These are phyloP conservation scores for Galeopsomyia nigrocyanea DNA, from an alignment of 2,888 invertebrate genomes.

Conservation along the genomic window DNA sequence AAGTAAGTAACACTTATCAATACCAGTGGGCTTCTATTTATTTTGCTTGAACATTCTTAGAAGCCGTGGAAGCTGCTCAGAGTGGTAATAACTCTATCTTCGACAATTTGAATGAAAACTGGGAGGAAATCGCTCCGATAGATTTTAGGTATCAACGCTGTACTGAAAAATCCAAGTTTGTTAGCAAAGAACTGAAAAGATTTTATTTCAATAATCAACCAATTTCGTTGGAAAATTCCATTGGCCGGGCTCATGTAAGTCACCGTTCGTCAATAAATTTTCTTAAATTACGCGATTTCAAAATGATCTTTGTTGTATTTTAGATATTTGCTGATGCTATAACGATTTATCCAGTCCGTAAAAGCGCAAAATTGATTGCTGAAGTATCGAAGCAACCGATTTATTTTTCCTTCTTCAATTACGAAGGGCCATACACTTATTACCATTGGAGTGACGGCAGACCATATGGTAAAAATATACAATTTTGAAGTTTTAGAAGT, in stretches of 20 bases:
- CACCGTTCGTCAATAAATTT: neutral
- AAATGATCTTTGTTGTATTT: neutral
- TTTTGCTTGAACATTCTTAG: constrained; percentile 28
- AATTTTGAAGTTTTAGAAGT: no score
- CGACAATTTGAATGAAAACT: constrained; percentile 72
- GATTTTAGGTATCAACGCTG: constrained; percentile 74
- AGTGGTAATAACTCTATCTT: constrained; percentile 63
- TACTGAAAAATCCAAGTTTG: constrained; percentile 69
- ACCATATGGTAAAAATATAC: constrained; percentile 66
- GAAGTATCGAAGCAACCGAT: constrained; percentile 71
- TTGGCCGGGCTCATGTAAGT: constrained; percentile 66
- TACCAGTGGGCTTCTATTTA: constrained; percentile 8
- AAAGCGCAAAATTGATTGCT: constrained; percentile 70
- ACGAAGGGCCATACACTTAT: constrained; percentile 74
- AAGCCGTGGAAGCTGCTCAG: constrained; percentile 36
- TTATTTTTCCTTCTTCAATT: constrained; percentile 75
- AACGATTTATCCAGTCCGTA: constrained; percentile 67
- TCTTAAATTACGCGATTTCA: neutral
- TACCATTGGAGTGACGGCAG: constrained; percentile 70
- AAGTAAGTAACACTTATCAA: constrained; percentile 67
- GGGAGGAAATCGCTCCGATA: constrained; percentile 75
- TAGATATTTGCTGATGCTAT: constrained; percentile 74
- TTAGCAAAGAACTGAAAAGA: constrained; percentile 70
- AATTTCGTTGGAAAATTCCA: constrained; percentile 64
- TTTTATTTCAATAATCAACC: constrained; percentile 69